Evolutionary conservation across 2,113 vertebrate genomes (phyloP).

Genomic region (Mus musculus): GRCm39 chr2:63336001-63336500

Average conservation of each 20-base stretch:
- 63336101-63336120: conserved; percentile 43
- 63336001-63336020: conserved; percentile 29
- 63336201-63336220: background rate
- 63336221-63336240: background rate
- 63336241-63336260: background rate
- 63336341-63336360: background rate
- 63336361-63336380: background rate
- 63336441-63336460: background rate
- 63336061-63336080: conserved; percentile 53
- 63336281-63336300: background rate
- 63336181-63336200: background rate
- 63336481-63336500: background rate
- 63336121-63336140: background rate
- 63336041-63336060: conserved; percentile 64
- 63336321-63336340: background rate
- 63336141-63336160: background rate
- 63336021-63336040: conserved; percentile 64
- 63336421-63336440: background rate
- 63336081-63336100: conserved; percentile 43
- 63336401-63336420: background rate
- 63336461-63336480: background rate
- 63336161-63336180: background rate
- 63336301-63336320: too few relatives aligned
- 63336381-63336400: background rate
- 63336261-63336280: background rate